Base-by-base conservation (phyloP, 2,888 invertebrate genomes). In the Nebria salina region DNA sequence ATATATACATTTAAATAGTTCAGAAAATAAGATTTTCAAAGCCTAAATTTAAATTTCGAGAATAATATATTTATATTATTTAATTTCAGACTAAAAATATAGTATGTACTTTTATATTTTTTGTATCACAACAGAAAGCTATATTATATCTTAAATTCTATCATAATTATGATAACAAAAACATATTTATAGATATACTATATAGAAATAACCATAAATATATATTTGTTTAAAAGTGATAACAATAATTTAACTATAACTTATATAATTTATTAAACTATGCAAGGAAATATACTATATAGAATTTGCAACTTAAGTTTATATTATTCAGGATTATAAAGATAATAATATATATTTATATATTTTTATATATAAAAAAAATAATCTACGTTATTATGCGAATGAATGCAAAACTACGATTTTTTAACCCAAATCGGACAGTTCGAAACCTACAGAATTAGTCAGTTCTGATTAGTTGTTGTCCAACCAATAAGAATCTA, bases 251-350 rank as follows among this genome's bases (percentile, higher is more conserved):
- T 54, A 54, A 54, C 54, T 54, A 54, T 1, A 54, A 54, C 54
- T 54, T 54, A 54, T 54, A 54, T 54, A 11, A 34, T 54, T 54
- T 54, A 54, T 54, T 54, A 54, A 54, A 54, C 54, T 54, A 54
- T 7, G 11, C 54, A 54, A 54, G 54, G 1, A 54, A 54, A 54
- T 54, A 54, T 54, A 54, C 54, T 54, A 54, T 54, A 54, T 54
- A 54, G 54, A 54, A 54, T 54, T 54, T 54, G 54, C 54, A 54
- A 54, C 54, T 54, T 11, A 54, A 54, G 1, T 54, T 54, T 54
- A 54, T 54, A 54, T 54, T 54, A 54, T 54, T 54, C 54, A 54
- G 13, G 68, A 26, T 68, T 25, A 26, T 68, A 68, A 68, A 26
- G 26, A 20, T 68, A 20, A 25, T 68, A 25, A 26, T 66, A 66